A percentile compares a stretch with the other conserved stretches of the same genome.
These are phyloP conservation scores for Monarcha castaneiventris DNA, from an alignment of 2,113 vertebrate genomes.

Conservation along the genomic window DNA sequence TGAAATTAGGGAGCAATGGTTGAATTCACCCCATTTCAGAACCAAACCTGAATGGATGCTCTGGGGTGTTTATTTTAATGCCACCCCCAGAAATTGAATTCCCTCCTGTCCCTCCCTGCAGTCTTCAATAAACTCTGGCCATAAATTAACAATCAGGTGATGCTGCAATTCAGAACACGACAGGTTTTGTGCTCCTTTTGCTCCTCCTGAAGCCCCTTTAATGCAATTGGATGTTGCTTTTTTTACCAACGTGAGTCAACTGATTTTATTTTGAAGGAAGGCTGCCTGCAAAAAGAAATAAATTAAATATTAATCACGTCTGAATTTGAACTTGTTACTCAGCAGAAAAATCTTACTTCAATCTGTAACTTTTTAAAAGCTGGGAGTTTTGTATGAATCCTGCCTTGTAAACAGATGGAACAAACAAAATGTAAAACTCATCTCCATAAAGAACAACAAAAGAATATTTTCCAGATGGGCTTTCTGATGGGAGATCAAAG, in stretches of 20 bases:
- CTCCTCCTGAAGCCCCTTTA: background rate
- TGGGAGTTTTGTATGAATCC: background rate
- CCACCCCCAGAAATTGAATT: background rate
- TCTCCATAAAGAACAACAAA: conserved; percentile 27
- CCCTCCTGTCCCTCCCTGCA: background rate
- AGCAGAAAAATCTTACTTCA: background rate
- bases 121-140: background rate
- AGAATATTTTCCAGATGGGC: conserved; percentile 50
- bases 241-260: background rate
- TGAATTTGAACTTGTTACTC: background rate
- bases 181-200: background rate
- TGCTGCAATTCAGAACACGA: background rate
- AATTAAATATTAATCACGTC: background rate
- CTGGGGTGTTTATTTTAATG: background rate
- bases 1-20: background rate
- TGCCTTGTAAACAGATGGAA: conserved; percentile 10
- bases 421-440: conserved; percentile 47
- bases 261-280: background rate
- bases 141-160: background rate
- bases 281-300: background rate
- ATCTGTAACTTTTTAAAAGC: background rate
- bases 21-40: background rate
- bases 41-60: accelerated
- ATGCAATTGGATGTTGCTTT: background rate
- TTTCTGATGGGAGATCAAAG: conserved; percentile 57